phyloP scores from a whole-genome alignment of 2,888 invertebrate genomes.

The Flabesymbios commensalis region DNA sequence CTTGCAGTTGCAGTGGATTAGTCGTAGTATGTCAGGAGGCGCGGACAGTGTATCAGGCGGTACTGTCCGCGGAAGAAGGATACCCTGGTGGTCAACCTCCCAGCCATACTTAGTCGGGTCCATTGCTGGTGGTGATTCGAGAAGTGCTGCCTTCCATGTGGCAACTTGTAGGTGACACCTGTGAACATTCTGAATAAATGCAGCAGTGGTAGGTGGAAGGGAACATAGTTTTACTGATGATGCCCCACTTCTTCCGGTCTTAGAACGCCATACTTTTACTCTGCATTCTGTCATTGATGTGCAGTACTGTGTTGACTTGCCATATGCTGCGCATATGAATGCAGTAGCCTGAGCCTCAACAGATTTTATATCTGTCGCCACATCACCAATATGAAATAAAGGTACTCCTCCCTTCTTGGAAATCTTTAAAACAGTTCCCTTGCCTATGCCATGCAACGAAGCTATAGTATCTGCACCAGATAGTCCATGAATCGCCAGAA shows the following conservation, averaged over 20 bases:
- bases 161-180: conserved; percentile 10
- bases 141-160: conserved; percentile 4
- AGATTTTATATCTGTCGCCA: conserved; percentile 2
- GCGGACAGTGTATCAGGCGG: background rate
- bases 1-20: conserved; percentile 5
- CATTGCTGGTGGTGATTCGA: background rate
- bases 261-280: background rate
- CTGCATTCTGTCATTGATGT: conserved; percentile 5
- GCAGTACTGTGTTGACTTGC: conserved; percentile 10
- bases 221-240: conserved; percentile 11
- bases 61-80: background rate
- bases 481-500: background rate
- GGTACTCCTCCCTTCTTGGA: conserved; percentile 5
- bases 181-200: conserved; percentile 9
- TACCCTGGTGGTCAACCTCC: background rate
- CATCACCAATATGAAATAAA: conserved; percentile 4
- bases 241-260: conserved; percentile 5
- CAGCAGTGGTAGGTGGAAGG: conserved; percentile 12
- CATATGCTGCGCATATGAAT: conserved; percentile 13
- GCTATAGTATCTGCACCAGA: background rate
- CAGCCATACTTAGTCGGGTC: conserved; percentile 7
- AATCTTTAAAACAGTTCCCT: conserved; percentile 6
- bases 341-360: background rate
- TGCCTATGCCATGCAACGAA: conserved; percentile 15
- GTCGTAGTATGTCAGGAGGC: background rate